Conservation (phyloP, 2,888 invertebrate species). For the Ectropis crepuscularia region DNA sequence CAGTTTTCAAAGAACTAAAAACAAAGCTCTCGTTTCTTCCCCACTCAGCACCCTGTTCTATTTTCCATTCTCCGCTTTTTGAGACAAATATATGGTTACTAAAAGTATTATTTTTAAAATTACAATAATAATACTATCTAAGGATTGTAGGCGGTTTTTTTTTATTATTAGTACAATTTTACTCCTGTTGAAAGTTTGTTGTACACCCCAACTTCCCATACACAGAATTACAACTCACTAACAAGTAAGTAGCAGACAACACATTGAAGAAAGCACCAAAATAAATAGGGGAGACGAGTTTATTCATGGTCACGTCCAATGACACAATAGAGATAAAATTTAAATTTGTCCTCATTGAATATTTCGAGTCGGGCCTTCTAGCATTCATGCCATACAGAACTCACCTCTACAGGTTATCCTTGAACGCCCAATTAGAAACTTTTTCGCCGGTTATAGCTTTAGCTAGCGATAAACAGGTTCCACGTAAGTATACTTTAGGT, state of each 20-base stretch:
- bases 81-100: too few relatives aligned
- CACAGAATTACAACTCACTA: background rate
- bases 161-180: too few relatives aligned
- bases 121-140: too few relatives aligned
- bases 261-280: background rate
- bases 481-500: conserved; percentile 1
- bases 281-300: background rate
- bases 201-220: background rate
- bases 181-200: too few relatives aligned
- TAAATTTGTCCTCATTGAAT: conserved; percentile 13
- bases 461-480: conserved; percentile 14
- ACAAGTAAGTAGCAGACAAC: background rate
- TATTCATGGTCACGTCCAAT: conserved; percentile 18
- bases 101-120: too few relatives aligned
- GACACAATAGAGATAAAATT: conserved; percentile 6
- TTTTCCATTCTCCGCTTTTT: too few relatives aligned
- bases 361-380: conserved; percentile 1
- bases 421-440: conserved; percentile 20
- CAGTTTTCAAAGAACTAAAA: too few relatives aligned
- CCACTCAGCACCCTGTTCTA: too few relatives aligned
- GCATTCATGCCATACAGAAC: conserved; percentile 10
- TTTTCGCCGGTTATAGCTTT: conserved; percentile 6
- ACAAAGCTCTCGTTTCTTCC: too few relatives aligned
- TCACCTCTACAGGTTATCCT: conserved; percentile 20
- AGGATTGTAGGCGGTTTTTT: too few relatives aligned